A percentile compares a stretch with the other conserved stretches of the same genome.
phyloP scores from a whole-genome alignment of 2,113 vertebrate species.

The Tupaia tana region DNA sequence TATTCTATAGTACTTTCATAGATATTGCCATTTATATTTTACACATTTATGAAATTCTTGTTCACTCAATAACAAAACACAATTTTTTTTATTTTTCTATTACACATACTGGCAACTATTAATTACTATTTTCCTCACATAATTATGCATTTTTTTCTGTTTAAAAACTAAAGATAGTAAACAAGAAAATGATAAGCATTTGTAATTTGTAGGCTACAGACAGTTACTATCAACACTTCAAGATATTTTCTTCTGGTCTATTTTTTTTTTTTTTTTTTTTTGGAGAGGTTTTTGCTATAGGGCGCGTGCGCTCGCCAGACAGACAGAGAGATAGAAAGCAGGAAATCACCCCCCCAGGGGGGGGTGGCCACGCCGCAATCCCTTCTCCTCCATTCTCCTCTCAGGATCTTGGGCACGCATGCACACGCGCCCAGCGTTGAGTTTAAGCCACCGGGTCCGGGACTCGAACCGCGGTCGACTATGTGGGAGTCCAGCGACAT shows the following conservation, averaged over 20 bases:
- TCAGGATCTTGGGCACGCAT: too few species aligned
- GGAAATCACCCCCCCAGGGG: too few species aligned
- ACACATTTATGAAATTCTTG: background rate
- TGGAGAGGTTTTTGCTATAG: too few species aligned
- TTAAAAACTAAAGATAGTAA: background rate
- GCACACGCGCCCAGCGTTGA: too few species aligned
- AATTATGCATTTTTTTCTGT: background rate
- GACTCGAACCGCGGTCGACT: too few species aligned
- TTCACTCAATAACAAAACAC: background rate
- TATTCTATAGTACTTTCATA: background rate
- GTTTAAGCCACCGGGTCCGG: too few species aligned
- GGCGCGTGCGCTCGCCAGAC: too few species aligned
- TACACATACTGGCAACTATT: background rate
- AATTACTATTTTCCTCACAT: slow-evolving; percentile 7
- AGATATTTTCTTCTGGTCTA: background rate
- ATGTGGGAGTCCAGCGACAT: too few species aligned
- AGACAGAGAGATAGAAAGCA: too few species aligned
- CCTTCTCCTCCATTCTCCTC: too few species aligned
- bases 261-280: background rate
- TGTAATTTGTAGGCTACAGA: background rate
- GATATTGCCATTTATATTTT: background rate
- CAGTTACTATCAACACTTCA: background rate
- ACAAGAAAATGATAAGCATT: background rate
- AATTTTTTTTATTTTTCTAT: background rate
- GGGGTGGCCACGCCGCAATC: too few species aligned